Base-by-base conservation (phyloP, 1,140 invertebrate species). In the Trichogramma pretiosum region DNA sequence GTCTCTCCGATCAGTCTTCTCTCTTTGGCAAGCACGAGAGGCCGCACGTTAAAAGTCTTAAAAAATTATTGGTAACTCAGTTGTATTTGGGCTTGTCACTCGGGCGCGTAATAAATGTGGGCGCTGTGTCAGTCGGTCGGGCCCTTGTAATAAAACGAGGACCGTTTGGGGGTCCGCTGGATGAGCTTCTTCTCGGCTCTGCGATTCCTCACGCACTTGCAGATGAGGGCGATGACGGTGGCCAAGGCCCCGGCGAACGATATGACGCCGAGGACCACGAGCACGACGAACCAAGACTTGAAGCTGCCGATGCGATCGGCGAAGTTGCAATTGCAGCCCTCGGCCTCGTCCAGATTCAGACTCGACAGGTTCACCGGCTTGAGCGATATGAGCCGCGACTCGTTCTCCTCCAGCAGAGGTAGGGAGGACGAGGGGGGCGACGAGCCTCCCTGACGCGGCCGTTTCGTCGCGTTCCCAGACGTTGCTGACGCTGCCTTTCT, bases 261-360 rank as follows among this genome's bases (percentile, higher is more conserved):
- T 26, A 68, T 61, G 22, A 66, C 54, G 2, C 65, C 65, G 5
- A 68, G 55, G 5, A 66, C 58, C 9, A 64, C 63, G 17, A 68
- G 59, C 2, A 66, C 62, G 53, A 65, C 63, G 39, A 67, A 67
- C 65, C 65, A 68, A 36, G 58, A 66, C 30, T 65, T 68, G 37
- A 68, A 68, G n/a, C 35, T 63, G 21, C 63, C 62, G 41, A 68
- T 68, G 43, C 62, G 56, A 26, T 57, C 60, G 10, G 60, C 58
- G 41, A 66, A 63, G 43, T 66, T 60, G 46, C 65, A 68, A 34
- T 68, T 58, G 52, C 61, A 65, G 40, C 55, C 59, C 13, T 64
- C 62, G 38, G 39, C 62, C 13, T 64, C 61, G 49, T 55, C 65
- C 5, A 68, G 52, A 45, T 68, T 65, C 16, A 68, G 53, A 5